Evolutionary conservation across 2,797 vertebrate species (phyloP).

Genomic region (Pangasius larnaudii): DNA sequence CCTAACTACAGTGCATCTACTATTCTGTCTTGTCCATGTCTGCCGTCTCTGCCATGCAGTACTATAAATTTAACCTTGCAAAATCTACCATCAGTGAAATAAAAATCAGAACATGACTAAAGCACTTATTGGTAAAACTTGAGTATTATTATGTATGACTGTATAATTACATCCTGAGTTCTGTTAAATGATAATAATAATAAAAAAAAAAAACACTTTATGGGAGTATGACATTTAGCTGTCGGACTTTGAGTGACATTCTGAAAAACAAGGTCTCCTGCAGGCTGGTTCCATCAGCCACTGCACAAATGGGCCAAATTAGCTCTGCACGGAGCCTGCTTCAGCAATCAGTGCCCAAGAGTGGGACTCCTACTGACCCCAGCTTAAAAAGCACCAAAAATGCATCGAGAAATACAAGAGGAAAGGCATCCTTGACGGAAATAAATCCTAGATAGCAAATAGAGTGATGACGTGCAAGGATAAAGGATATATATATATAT

Average conservation of each 20-base stretch:
- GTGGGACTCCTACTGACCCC: slow-evolving; percentile 38
- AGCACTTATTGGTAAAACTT: neutral
- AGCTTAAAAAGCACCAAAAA: neutral
- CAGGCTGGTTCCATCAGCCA: slow-evolving; percentile 43
- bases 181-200: slow-evolving; percentile 10
- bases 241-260: slow-evolving; percentile 45
- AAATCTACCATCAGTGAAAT: neutral
- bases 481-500: neutral
- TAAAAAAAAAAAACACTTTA: slow-evolving; percentile 3
- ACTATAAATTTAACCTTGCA: neutral
- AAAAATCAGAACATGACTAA: neutral
- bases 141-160: neutral
- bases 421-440: neutral
- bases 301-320: slow-evolving; percentile 48
- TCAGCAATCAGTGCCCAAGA: slow-evolving; percentile 47
- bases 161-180: slow-evolving; percentile 29
- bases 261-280: slow-evolving; percentile 45
- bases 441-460: slow-evolving; percentile 4
- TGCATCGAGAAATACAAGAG: slow-evolving; percentile 6
- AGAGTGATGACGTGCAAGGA: neutral
- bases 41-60: neutral
- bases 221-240: slow-evolving; percentile 44
- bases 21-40: neutral
- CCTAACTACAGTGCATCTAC: neutral
- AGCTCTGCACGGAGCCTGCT: slow-evolving; percentile 42